These are phyloP conservation scores for Formica aserva DNA, from an alignment of 2,888 invertebrate species.

Conservation along the genomic window DNA sequence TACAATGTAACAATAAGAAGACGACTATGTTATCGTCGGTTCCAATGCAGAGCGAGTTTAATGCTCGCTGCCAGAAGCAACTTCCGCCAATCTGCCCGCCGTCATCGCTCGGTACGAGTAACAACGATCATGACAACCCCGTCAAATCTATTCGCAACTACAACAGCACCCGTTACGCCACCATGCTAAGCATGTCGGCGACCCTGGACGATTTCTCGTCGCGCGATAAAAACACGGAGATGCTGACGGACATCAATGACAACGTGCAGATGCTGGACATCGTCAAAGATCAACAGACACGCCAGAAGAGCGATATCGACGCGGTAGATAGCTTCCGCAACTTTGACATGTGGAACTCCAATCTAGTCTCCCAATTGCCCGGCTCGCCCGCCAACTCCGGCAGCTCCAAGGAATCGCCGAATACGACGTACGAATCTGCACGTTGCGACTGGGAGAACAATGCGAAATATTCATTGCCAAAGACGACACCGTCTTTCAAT, in stretches of 20 bases:
- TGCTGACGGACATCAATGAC: not conserved
- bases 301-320: not conserved
- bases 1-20: slow-evolving; percentile 17
- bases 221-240: not conserved
- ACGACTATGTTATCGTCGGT: not conserved
- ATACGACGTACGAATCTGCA: not conserved
- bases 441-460: not conserved
- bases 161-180: slow-evolving; percentile 17
- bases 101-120: not conserved
- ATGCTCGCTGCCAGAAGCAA: not conserved
- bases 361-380: not conserved
- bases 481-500: not conserved
- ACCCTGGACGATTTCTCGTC: not conserved
- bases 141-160: not conserved
- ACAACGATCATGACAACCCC: not conserved
- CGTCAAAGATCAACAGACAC: not conserved
- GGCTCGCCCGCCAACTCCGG: not conserved
- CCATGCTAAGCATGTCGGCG: slow-evolving; percentile 12
- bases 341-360: slow-evolving; percentile 37
- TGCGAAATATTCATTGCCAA: not conserved
- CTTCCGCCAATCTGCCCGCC: slow-evolving; percentile 31
- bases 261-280: not conserved
- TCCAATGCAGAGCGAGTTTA: not conserved
- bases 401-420: not conserved
- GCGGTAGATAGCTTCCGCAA: not conserved